A percentile compares a stretch with the other conserved stretches of the same genome.
These are phyloP conservation scores for Drosophila lini DNA, from an alignment of 1,140 invertebrate species.

Conservation along the genomic window DNA sequence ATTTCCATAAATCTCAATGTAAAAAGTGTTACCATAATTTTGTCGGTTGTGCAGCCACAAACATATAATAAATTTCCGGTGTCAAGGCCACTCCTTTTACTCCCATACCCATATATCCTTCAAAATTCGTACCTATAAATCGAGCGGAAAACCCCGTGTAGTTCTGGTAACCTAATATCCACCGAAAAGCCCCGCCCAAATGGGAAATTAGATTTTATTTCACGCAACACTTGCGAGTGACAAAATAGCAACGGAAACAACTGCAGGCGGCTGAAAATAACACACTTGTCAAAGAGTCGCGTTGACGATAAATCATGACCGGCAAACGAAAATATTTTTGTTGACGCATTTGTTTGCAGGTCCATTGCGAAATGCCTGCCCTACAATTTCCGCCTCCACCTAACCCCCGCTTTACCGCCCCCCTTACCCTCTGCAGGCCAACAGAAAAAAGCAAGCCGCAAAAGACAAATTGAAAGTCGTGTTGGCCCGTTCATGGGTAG, in stretches of 20 bases:
- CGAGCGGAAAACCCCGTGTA: conserved; percentile 13
- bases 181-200: conserved; percentile 15
- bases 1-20: conserved; percentile 16
- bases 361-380: conserved; percentile 51
- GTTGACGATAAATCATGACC: conserved; percentile 70
- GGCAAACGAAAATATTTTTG: conserved; percentile 56
- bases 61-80: conserved; percentile 5
- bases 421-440: neutral
- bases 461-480: conserved; percentile 52
- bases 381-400: conserved; percentile 43
- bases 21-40: conserved; percentile 12
- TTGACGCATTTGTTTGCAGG: conserved; percentile 36
- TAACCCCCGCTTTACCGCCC: neutral
- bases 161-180: conserved; percentile 53
- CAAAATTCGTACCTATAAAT: conserved; percentile 9
- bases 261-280: conserved; percentile 57
- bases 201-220: conserved; percentile 44
- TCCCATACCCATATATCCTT: neutral
- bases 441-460: conserved; percentile 28
- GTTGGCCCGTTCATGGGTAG: conserved; percentile 15
- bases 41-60: neutral
- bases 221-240: conserved; percentile 67
- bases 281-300: conserved; percentile 62
- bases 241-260: conserved; percentile 39
- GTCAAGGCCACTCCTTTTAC: conserved; percentile 16